Evolutionary conservation across 2,888 invertebrate species (phyloP).

Genomic region (Phorcus lineatus): DNA sequence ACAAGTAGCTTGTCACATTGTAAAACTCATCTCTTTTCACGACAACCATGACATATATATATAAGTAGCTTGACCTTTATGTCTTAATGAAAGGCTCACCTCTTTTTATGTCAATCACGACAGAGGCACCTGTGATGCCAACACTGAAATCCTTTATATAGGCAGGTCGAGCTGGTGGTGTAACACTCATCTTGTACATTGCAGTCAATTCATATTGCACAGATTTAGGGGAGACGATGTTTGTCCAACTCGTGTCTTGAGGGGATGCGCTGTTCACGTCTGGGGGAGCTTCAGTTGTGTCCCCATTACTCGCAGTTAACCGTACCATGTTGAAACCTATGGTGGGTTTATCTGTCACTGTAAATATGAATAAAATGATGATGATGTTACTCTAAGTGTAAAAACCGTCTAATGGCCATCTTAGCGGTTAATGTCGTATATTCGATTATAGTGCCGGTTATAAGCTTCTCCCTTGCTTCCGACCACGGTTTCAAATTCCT

Average conservation of each 20-base stretch:
- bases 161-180: conserved; percentile 1
- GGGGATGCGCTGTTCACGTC: conserved; percentile 24
- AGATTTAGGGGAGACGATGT: conserved; percentile 20
- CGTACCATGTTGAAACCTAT: conserved; percentile 24
- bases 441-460: no score
- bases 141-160: conserved; percentile 23
- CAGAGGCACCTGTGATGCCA: conserved; percentile 3
- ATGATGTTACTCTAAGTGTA: no score
- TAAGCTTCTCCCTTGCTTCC: no score
- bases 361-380: not conserved
- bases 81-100: no score
- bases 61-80: no score
- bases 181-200: not conserved
- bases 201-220: not conserved
- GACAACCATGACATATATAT: no score
- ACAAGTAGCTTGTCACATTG: no score
- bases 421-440: no score
- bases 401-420: no score
- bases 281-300: not conserved
- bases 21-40: no score
- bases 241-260: conserved; percentile 27
- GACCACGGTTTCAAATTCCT: no score
- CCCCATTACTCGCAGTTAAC: conserved; percentile 18
- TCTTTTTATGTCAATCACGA: not conserved
- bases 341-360: conserved; percentile 22